Base-by-base conservation (phyloP, 2,888 invertebrate species). In the Xylocampa areola region DNA sequence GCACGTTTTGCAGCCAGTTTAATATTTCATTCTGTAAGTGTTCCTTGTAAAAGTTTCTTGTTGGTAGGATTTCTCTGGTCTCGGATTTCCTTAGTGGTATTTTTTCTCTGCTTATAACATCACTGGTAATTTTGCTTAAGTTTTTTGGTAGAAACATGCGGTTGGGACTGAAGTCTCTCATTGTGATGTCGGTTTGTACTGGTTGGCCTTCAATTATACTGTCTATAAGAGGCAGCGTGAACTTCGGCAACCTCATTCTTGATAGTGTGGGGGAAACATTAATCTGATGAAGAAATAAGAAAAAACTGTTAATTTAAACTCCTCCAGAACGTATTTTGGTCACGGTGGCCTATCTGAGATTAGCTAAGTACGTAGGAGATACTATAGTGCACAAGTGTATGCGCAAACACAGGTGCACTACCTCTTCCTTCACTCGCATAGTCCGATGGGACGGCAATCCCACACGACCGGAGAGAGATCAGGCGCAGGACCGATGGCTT, bases 1-100 rank as follows among this genome's bases (percentile, higher is more conserved):
- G 88, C 41, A 90, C 62, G 7, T 78, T 73, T 41, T 77, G 62
- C 0, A 84, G 55, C 84, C 87, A 89, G 27, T 77, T 67, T 5
- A 59, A 44, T 4, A 87, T 69, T 61, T 71, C 68, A 29, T 51
- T 60, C 39, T 76, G 67, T 14, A 88, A 51, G 32, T 65, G 50
- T 10, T 82, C 71, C 44, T 74, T 81, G 8, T 82, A 80, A 27
- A 67, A 62, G 11, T 62, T 72, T 32, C 19, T 67, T n/a, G 57
- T 68, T 3, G 73, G 58, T 7, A 54, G 36, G 0, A 53, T 33
- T 4, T 60, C 49, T 14, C 52, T 37, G 0, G 65, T 63, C 13
- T 59, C 51, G 0, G 54, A 47, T 37, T 29, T 51, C 11, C 10
- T 49, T 0, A 54, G 35, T 4, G 48, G 32, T 21, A 36, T 36